Conservation (phyloP, 2,113 vertebrate genomes). For the Steatornis caripensis region DNA sequence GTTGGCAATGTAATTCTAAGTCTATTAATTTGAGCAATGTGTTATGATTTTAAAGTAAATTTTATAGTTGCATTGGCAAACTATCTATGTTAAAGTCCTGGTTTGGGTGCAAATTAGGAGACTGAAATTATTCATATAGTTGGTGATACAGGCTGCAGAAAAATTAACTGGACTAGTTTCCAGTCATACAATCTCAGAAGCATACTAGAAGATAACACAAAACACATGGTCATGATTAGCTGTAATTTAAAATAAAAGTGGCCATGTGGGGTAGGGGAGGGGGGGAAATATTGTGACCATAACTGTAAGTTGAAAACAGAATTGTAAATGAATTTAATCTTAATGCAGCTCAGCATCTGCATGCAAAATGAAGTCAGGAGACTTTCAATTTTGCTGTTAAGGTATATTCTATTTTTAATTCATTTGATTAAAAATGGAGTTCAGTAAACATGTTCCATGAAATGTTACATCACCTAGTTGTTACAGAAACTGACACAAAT, state of each 20-base stretch:
- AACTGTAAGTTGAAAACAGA: not conserved
- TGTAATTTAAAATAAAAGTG: not conserved
- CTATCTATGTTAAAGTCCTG: not conserved
- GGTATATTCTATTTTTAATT: not conserved
- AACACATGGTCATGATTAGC: not conserved
- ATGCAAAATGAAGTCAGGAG: not conserved
- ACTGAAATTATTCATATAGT: not conserved
- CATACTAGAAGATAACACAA: not conserved
- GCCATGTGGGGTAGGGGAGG: fast-evolving
- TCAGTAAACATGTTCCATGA: not conserved
- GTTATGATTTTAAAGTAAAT: not conserved
- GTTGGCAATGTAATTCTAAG: not conserved
- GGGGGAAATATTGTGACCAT: not conserved
- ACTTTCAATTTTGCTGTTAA: not conserved
- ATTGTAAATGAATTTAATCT: not conserved
- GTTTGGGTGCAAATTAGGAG: not conserved
- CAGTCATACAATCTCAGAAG: not conserved
- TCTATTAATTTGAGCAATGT: not conserved
- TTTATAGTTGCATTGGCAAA: not conserved
- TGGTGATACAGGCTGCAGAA: not conserved
- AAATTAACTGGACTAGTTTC: not conserved
- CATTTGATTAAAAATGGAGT: not conserved
- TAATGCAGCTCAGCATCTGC: not conserved
- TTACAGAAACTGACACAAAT: not conserved
- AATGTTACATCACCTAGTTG: not conserved